phyloP scores from a whole-genome alignment of 2,797 vertebrate species.

The Fringilla coelebs region DNA sequence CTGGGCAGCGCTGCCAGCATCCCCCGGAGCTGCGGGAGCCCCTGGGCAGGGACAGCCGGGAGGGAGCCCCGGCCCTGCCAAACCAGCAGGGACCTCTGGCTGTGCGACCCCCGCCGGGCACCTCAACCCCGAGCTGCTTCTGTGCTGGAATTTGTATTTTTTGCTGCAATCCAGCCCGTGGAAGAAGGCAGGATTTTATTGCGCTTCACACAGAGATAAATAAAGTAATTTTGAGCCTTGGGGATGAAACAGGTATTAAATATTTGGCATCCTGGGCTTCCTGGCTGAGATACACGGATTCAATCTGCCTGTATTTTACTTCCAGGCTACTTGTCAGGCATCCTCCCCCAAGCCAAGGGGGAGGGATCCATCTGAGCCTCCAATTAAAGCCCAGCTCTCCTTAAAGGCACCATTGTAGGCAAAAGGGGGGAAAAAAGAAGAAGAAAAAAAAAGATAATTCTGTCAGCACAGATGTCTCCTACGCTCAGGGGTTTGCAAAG shows the following conservation, averaged over 20 bases:
- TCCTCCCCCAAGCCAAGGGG: slow-evolving; percentile 6
- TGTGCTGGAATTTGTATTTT: background rate
- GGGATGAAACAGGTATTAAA: background rate
- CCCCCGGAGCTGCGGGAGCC: background rate
- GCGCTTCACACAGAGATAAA: background rate
- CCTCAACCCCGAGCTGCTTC: background rate
- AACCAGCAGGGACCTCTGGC: rapidly evolving
- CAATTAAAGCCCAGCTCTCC: slow-evolving; percentile 15
- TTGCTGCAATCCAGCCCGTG: rapidly evolving
- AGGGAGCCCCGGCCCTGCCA: too few relatives aligned
- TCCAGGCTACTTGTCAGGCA: background rate
- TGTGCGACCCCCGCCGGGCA: background rate
- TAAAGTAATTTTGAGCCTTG: background rate
- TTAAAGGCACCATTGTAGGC: slow-evolving; percentile 16
- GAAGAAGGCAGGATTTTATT: background rate
- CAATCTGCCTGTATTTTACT: background rate
- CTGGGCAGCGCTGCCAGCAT: background rate
- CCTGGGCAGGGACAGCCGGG: too few relatives aligned
- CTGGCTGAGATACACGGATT: background rate
- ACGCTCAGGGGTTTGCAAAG: slow-evolving; percentile 32
- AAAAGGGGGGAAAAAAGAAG: rapidly evolving
- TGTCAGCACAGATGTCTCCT: slow-evolving; percentile 60
- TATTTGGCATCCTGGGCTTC: background rate
- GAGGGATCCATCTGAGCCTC: background rate
- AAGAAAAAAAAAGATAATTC: slow-evolving; percentile 35